Evolutionary conservation across 2,113 vertebrate species (phyloP), one percentile per base, ranked within the genome.

Genomic region (Dicentrarchus labrax): DNA sequence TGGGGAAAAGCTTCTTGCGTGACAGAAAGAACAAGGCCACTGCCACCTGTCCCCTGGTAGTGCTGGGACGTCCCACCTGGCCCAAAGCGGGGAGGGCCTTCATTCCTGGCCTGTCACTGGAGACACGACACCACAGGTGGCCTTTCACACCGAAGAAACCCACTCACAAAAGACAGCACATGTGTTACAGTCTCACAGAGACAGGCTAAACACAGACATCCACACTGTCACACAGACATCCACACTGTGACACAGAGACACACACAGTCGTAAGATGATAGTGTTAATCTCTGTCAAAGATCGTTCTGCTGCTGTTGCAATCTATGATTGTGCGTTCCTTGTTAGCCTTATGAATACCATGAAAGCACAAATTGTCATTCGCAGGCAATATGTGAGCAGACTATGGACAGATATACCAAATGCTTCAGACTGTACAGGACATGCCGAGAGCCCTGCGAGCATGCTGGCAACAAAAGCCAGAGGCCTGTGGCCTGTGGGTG

Each of bases 51-150:
- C 83, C 50, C 30, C 59, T 51, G 72, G 56, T 65, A 53, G 24
- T 22, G 36, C 50, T 65, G 61, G 60, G 78, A 82, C 39, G 39
- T 82, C 86, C 83, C 88, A 90, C 88, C 89, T 93, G 86, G 65
- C 79, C 72, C 8, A n/a, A 12, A 64, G 30, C 0, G 8, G 61
- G 54, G 61, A 9, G 43, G 69, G 59, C 4, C 15, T 53, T 87
- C 62, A 85, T 78, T 85, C 62, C 84, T 65, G 39, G 51, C 79
- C 83, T 89, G 90, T 91, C 92, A 92, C 50, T 30, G n/a, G 76
- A 89, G 92, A 93, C 91, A 72, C 38, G 38, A 60, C 15, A 80
- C 69, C 92, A 94, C 93, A 94, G 90, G 90, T 94, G 93, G 82
- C 82, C 67, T 66, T 81, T 74, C 57, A 72, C 70, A 74, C 30